Base-by-base conservation (phyloP, 2,888 invertebrate genomes). In the Cancer borealis region DNA sequence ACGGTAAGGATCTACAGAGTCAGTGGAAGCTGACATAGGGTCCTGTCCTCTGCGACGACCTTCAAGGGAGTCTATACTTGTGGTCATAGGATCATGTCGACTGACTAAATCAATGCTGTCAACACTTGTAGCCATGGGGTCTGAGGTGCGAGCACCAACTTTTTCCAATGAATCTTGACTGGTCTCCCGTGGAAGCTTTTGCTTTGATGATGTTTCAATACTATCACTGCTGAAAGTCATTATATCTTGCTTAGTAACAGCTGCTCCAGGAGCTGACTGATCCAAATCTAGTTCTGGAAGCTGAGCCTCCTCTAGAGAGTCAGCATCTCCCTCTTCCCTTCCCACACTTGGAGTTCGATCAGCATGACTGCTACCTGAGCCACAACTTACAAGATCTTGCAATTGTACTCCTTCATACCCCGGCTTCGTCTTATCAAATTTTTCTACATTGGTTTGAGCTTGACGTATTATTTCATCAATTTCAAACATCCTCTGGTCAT, bases 41-140 rank as follows among this genome's bases (percentile, higher is more conserved):
- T 96, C 96, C 45, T 88, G 92, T n/a, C 89, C 88, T 79, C 88
- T 92, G 10, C 93, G 94, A 12, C 88, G 93, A 95, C 96, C 96
- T 96, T 98, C 98, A 93, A 98, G 96, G 93, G 98, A 98, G 96
- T 98, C 98, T 0, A 97, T 97, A 96, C 98, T 98, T 88, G 97
- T 97, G 95, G 97, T 97, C 90, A 97, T 97, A 0, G 92, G 49
- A 91, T 96, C 95, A 10, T 92, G 91, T 12, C 90, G 92, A 49
- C 91, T 92, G 1, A 73, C 96, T 66, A 97, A 97, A 12, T 96
- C 97, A 96, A 95, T 92, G 91, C 96, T 96, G 10, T 96, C 96
- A 88, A 96, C 96, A 79, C 95, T 95, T 6, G 93, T 92, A 26
- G 94, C 79, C 95, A 95, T 95, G 30, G 88, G 94, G 92, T 96